These are phyloP conservation scores for Nemopilema nomurai DNA, from an alignment of 30 jellyfish, hydroid and myxozoan genomes.

Conservation along the genomic window DNA sequence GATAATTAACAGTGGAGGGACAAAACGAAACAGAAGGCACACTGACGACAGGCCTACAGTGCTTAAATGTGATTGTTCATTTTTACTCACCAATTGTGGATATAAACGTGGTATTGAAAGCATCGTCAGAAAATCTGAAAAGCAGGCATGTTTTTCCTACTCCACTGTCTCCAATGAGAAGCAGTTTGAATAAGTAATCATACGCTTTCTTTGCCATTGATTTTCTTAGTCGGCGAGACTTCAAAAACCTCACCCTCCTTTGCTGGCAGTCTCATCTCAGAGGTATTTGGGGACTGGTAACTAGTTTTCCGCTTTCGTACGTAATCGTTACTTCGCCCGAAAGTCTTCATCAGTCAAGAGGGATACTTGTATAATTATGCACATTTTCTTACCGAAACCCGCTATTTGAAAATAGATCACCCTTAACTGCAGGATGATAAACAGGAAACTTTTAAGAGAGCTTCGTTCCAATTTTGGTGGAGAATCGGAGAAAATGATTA, in stretches of 20 bases:
- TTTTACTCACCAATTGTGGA: conserved; percentile 87
- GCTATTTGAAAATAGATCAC: too few relatives aligned
- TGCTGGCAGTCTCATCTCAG: conserved; percentile 29
- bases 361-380: too few relatives aligned
- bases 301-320: conserved; percentile 31
- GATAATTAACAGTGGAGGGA: neutral
- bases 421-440: too few relatives aligned
- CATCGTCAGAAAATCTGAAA: conserved; percentile 95
- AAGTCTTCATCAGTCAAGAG: neutral
- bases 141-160: conserved; percentile 95
- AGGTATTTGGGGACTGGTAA: conserved; percentile 73
- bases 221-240: neutral
- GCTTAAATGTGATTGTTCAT: neutral
- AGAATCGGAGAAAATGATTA: too few relatives aligned
- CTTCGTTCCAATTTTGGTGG: too few relatives aligned
- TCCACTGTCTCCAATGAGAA: conserved; percentile 94
- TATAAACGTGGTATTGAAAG: conserved; percentile 90
- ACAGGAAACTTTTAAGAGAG: too few relatives aligned
- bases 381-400: too few relatives aligned
- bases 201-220: conserved; percentile 78
- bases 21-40: neutral
- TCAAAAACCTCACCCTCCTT: conserved; percentile 51
- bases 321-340: neutral
- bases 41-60: neutral
- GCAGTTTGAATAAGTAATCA: conserved; percentile 84